phyloP scores from a whole-genome alignment of 2,113 vertebrate species.

The Colaptes auratus region DNA sequence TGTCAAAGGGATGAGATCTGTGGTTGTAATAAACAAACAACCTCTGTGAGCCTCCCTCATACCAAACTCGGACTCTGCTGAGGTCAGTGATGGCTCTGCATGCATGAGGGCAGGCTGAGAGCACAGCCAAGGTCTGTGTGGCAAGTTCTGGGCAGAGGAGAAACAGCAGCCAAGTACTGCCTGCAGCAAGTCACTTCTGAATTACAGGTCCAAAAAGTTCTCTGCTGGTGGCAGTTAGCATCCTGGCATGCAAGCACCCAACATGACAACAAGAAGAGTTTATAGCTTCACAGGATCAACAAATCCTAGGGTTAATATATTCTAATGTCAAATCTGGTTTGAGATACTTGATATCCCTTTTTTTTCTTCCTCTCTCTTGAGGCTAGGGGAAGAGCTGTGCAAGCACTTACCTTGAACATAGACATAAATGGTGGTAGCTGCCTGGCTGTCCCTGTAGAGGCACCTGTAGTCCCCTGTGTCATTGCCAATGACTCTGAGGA shows the following conservation, averaged over 20 bases:
- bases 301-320: neutral
- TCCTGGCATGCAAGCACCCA: neutral
- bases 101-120: neutral
- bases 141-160: neutral
- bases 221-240: neutral
- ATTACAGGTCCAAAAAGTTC: neutral
- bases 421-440: slow-evolving; percentile 79
- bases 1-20: accelerated
- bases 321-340: neutral
- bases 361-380: slow-evolving; percentile 7
- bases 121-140: accelerated
- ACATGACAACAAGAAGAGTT: neutral
- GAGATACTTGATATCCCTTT: neutral
- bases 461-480: slow-evolving; percentile 93
- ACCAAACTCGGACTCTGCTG: neutral
- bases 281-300: neutral
- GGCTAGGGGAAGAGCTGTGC: neutral
- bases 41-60: neutral
- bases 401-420: slow-evolving; percentile 86
- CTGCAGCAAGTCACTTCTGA: neutral
- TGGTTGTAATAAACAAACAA: neutral
- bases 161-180: neutral
- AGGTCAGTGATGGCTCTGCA: neutral
- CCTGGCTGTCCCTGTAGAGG: slow-evolving; percentile 80
- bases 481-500: slow-evolving; percentile 85